Conservation (phyloP, 2,888 invertebrate genomes). For the Crocallis elinguaria region DNA sequence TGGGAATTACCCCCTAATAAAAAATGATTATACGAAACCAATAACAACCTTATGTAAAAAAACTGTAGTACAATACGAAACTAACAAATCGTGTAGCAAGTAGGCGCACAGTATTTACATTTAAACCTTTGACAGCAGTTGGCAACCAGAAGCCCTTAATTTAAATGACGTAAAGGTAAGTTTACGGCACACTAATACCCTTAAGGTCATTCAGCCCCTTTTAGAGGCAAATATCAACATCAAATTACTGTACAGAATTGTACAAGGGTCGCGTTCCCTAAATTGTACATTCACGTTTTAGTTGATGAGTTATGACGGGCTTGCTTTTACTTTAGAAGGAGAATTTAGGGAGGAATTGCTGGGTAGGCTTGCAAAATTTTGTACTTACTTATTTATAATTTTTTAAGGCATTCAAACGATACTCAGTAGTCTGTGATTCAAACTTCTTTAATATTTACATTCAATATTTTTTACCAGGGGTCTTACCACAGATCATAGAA, state of each 20-base stretch:
- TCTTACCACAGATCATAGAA: no score
- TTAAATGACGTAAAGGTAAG: slow-evolving; percentile 26
- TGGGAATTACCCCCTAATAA: no score
- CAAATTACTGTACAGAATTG: slow-evolving; percentile 24
- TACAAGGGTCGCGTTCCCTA: slow-evolving; percentile 21
- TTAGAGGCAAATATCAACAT: slow-evolving; percentile 28
- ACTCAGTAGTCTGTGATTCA: no score
- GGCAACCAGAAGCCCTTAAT: slow-evolving; percentile 19
- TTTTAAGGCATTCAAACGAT: no score
- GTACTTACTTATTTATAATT: no score
- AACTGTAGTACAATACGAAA: no score
- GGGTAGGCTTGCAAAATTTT: background rate
- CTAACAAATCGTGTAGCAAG: no score
- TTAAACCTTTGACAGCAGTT: slow-evolving; percentile 1
- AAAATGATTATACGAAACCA: no score
- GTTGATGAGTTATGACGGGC: slow-evolving; percentile 8
- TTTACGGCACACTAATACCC: slow-evolving; percentile 24
- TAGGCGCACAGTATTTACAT: background rate
- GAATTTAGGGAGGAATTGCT: background rate
- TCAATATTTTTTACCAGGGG: no score
- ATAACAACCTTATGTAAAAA: no score
- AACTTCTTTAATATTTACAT: no score
- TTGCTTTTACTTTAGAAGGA: slow-evolving; percentile 1
- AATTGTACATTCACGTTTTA: slow-evolving; percentile 5
- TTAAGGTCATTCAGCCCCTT: slow-evolving; percentile 23